Evolutionary conservation across 2,888 invertebrate species (phyloP).

Genomic region (Palloptera scutellata): DNA sequence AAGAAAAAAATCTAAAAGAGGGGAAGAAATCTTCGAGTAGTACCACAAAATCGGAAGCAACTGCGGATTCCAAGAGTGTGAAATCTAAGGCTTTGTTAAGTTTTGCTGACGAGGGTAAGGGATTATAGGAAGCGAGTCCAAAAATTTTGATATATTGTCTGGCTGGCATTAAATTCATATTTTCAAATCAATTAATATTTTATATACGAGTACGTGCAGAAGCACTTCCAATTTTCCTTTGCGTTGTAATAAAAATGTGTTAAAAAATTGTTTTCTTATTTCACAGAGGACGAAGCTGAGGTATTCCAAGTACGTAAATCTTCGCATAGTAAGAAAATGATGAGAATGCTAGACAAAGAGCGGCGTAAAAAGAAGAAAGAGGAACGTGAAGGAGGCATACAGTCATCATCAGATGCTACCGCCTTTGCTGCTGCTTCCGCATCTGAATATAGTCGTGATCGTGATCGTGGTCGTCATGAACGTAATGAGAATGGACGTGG

Average conservation of each 20-base stretch:
- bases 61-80: constrained; percentile 60
- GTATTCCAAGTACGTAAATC: constrained; percentile 96
- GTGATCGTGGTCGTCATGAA: constrained; percentile 1
- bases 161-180: constrained; percentile 15
- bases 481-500: constrained; percentile 30
- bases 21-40: constrained; percentile 27
- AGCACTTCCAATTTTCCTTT: neutral
- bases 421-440: constrained; percentile 29
- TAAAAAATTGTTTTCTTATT: neutral
- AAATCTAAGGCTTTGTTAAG: constrained; percentile 73
- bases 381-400: constrained; percentile 47
- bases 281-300: constrained; percentile 78
- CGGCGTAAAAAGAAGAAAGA: constrained; percentile 64
- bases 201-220: neutral
- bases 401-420: constrained; percentile 26
- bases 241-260: neutral
- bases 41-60: constrained; percentile 28
- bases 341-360: constrained; percentile 84
- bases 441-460: constrained; percentile 2
- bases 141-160: too few relatives aligned
- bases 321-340: constrained; percentile 88
- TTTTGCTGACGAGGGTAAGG: constrained; percentile 78
- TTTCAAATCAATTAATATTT: neutral
- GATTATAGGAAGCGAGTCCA: constrained; percentile 12
- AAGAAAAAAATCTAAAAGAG: constrained; percentile 41